A percentile compares a stretch with the other conserved stretches of the same genome.
These are phyloP conservation scores for Drosophila mercatorum DNA, from an alignment of 2,888 invertebrate genomes.

Conservation along the genomic window DNA sequence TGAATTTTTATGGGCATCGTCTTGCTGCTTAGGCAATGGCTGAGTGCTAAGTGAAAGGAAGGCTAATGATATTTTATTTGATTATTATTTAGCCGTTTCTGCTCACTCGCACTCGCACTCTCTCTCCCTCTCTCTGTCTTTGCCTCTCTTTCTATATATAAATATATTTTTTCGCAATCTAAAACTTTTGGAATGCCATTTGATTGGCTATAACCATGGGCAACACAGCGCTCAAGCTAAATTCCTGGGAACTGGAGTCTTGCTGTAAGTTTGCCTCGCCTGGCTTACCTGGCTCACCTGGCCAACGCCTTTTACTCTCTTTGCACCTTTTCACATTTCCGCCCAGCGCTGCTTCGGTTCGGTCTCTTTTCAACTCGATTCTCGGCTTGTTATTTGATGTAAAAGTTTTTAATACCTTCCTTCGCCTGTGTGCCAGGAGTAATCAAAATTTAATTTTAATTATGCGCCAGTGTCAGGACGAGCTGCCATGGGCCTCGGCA, in stretches of 20 bases:
- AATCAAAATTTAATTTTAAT: constrained; percentile 72
- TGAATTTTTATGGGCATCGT: neutral
- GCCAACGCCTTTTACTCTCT: neutral
- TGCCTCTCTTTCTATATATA: neutral
- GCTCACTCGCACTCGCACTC: neutral
- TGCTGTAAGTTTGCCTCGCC: neutral
- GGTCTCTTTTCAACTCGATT: constrained; percentile 18
- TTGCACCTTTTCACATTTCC: neutral
- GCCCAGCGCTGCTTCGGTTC: no score
- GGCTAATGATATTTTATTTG: constrained; percentile 2
- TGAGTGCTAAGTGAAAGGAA: neutral
- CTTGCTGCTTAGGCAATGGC: neutral
- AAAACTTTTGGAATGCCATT: constrained; percentile 2
- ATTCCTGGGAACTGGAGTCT: neutral
- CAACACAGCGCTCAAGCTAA: constrained; percentile 4
- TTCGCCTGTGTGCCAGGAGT: constrained; percentile 26
- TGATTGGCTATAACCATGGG: constrained; percentile 4
- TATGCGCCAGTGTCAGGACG: constrained; percentile 27
- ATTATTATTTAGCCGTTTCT: neutral
- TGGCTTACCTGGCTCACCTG: neutral
- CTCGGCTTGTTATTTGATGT: constrained; percentile 31
- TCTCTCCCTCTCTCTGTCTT: neutral
- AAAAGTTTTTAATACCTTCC: constrained; percentile 33
- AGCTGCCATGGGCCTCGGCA: neutral
- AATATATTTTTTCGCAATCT: neutral